Conservation (phyloP, 1,140 invertebrate genomes). For the Ostrea edulis region DNA sequence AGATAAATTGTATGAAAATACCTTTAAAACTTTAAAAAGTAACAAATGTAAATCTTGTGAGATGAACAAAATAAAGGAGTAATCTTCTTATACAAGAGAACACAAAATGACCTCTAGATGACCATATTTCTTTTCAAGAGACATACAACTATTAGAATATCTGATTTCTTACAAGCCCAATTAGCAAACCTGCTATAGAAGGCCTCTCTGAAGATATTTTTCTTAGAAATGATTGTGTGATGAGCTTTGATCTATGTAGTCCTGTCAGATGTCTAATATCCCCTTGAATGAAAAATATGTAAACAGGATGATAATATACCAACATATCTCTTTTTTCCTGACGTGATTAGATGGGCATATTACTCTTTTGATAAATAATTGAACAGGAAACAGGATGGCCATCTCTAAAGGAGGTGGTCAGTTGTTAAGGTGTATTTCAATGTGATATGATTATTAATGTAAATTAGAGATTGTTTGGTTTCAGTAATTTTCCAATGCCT, state of each 20-base stretch:
- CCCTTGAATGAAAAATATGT: slow-evolving; percentile 25
- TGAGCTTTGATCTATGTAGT: slow-evolving; percentile 25
- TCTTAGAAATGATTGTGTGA: slow-evolving; percentile 18
- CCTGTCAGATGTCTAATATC: slow-evolving; percentile 25
- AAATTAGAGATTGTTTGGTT: background rate
- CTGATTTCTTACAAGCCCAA: slow-evolving; percentile 23
- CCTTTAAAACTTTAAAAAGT: too few relatives aligned
- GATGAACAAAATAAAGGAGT: background rate
- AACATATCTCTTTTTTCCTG: slow-evolving; percentile 7
- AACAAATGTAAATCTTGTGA: background rate
- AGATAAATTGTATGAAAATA: too few relatives aligned
- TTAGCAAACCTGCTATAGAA: background rate
- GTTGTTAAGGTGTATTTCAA: background rate
- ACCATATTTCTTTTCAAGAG: slow-evolving; percentile 34
- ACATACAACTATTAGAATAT: slow-evolving; percentile 29
- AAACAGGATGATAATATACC: slow-evolving; percentile 21
- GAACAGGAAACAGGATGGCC: background rate
- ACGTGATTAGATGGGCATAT: slow-evolving; percentile 12
- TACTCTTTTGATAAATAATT: slow-evolving; percentile 17
- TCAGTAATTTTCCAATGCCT: background rate
- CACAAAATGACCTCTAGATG: background rate
- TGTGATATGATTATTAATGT: background rate
- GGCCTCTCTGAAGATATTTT: background rate
- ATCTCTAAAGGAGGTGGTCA: background rate
- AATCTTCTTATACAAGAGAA: background rate